A percentile compares a stretch with the other conserved stretches of the same genome.
These are phyloP conservation scores for Acrocera orbiculus DNA, from an alignment of 2,888 invertebrate genomes.

Conservation along the genomic window DNA sequence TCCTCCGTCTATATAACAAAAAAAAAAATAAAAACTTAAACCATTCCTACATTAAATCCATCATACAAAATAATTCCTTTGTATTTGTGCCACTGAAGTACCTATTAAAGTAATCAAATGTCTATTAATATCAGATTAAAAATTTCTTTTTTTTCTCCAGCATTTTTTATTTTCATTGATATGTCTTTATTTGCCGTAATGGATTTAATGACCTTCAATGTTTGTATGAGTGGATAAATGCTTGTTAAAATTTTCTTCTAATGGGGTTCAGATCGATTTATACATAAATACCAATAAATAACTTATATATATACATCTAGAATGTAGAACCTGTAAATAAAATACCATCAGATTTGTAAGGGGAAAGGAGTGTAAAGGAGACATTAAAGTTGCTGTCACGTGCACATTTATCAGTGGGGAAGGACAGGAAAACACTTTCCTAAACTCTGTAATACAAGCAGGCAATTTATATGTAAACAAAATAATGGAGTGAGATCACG, in stretches of 20 bases:
- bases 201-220: slow-evolving; percentile 1
- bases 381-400: neutral
- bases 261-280: neutral
- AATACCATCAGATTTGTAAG: neutral
- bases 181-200: slow-evolving; percentile 3
- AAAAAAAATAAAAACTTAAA: no score
- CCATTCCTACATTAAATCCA: no score
- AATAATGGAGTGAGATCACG: no score
- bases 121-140: slow-evolving; percentile 1
- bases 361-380: neutral
- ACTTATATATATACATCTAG: neutral
- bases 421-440: neutral
- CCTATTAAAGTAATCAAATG: neutral
- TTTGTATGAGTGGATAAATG: neutral
- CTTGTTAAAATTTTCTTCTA: neutral
- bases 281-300: neutral
- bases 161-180: neutral
- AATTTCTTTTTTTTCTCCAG: no score
- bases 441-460: neutral
- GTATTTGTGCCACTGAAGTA: neutral
- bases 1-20: no score
- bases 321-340: neutral
- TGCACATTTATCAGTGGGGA: neutral
- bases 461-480: slow-evolving; percentile 3
- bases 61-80: no score